Evolutionary conservation across 2,888 invertebrate species (phyloP), one percentile per base, ranked within the genome.

Genomic region (Bugulina stolonifera): DNA sequence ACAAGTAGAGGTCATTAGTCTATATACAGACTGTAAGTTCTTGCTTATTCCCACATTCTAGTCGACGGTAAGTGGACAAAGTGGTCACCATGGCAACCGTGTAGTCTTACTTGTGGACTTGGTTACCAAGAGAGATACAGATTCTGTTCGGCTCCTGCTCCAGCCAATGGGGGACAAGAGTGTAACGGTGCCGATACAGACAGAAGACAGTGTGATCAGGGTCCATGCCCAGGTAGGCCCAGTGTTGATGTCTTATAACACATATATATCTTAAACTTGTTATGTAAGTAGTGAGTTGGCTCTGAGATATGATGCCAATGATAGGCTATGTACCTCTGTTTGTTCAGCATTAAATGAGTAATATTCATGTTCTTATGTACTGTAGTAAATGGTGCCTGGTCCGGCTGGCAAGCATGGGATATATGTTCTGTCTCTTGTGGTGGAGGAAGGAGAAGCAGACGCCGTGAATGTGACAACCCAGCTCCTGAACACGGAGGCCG

Each of bases 21-120:
- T n/a, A n/a, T n/a, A n/a, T 43, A 43, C 18, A 43, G 18, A 43
- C 18, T n/a, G n/a, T n/a, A n/a, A n/a, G n/a, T n/a, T n/a, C n/a
- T n/a, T n/a, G n/a, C n/a, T n/a, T n/a, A n/a, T n/a, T n/a, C n/a
- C n/a, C n/a, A n/a, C n/a, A n/a, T n/a, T n/a, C n/a, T 18, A 76
- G 77, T 77, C 34, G 58, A 77, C 43, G 80, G 79, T 57, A 73
- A 75, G 34, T 83, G 87, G 87, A 80, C 85, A 55, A 76, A 76
- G 0, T 87, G 87, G 87, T 78, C 81, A 10, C 75, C 76, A 1
- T 87, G 87, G 87, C 81, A 82, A 14, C 76, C 80, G 1, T 87
- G 87, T 76, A 84, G 85, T 1, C 80, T 79, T 35, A 79, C 82
- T 1, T 87, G 87, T 79, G 86, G 85, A 5, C 78, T 80, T 10